Percentiles rank a stretch among this genome's conserved stretches.
These are phyloP conservation scores for Plagodis pulveraria DNA, from an alignment of 2,888 invertebrate genomes.

Conservation along the genomic window DNA sequence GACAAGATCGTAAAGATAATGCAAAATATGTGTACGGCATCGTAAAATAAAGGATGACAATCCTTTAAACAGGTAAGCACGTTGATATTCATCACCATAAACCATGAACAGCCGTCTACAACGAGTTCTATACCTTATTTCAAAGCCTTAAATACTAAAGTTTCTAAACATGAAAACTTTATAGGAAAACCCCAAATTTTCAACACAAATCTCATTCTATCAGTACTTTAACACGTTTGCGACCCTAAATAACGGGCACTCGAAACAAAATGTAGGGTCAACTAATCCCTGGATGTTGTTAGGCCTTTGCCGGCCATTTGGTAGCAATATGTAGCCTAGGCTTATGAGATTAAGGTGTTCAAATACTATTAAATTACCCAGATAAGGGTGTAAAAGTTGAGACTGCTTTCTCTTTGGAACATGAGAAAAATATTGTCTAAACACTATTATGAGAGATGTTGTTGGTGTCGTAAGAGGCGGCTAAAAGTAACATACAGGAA, in stretches of 20 bases:
- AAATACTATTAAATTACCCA: conserved; percentile 29
- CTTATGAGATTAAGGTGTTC: conserved; percentile 36
- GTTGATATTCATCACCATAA: too few relatives aligned
- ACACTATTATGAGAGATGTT: too few relatives aligned
- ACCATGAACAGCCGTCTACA: too few relatives aligned
- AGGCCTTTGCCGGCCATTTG: conserved; percentile 33
- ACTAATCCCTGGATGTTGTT: conserved; percentile 31
- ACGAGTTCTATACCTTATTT: neutral
- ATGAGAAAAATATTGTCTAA: too few relatives aligned
- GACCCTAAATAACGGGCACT: conserved; percentile 24
- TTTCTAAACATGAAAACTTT: conserved; percentile 1
- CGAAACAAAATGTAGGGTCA: conserved; percentile 34
- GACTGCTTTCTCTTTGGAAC: neutral
- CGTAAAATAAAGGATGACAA: conserved; percentile 5
- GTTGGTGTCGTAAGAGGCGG: too few relatives aligned
- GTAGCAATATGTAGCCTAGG: conserved; percentile 36
- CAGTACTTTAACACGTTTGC: conserved; percentile 40
- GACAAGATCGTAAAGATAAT: conserved; percentile 18
- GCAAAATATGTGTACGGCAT: conserved; percentile 5
- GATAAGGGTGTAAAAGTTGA: conserved; percentile 2
- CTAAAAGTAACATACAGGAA: too few relatives aligned
- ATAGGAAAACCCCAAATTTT: neutral
- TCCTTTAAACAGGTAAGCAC: too few relatives aligned
- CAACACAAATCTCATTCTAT: conserved; percentile 37
- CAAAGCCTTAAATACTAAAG: neutral